These are phyloP conservation scores for Philypnodon macrostomus DNA, from an alignment of 2,797 vertebrate species.

Conservation along the genomic window DNA sequence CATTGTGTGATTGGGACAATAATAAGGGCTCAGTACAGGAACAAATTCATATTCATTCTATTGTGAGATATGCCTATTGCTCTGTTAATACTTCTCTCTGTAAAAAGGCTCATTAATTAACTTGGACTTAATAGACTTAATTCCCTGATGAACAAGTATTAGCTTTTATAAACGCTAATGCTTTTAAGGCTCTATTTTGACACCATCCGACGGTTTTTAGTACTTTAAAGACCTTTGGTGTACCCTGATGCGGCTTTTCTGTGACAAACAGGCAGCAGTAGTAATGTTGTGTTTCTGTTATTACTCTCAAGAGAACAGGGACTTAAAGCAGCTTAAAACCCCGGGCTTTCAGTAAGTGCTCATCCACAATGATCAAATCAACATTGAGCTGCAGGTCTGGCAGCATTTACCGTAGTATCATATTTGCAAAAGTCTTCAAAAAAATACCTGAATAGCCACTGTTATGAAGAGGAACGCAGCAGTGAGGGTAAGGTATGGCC, in stretches of 20 bases:
- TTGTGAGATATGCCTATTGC: too few relatives aligned
- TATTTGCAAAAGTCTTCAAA: slow-evolving; percentile 21
- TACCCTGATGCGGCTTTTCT: not conserved
- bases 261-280: slow-evolving; percentile 13
- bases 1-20: too few relatives aligned
- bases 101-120: not conserved
- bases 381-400: slow-evolving; percentile 28
- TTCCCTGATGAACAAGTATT: not conserved
- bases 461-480: slow-evolving; percentile 93
- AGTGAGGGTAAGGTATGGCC: slow-evolving; percentile 89
- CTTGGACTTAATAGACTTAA: not conserved
- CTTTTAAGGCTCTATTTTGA: not conserved
- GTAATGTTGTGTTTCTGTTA: not conserved
- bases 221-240: not conserved
- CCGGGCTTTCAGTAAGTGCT: slow-evolving; percentile 47
- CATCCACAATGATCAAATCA: slow-evolving; percentile 56
- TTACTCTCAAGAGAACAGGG: slow-evolving; percentile 11
- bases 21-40: too few relatives aligned
- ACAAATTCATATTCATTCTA: too few relatives aligned
- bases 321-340: slow-evolving; percentile 31
- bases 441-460: slow-evolving; percentile 90
- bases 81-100: not conserved
- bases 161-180: not conserved
- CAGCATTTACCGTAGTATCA: slow-evolving; percentile 38
- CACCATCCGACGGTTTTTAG: not conserved